Evolutionary conservation across 2,888 invertebrate species (phyloP), one percentile per base, ranked within the genome.

Genomic region (Eledona agricola): DNA sequence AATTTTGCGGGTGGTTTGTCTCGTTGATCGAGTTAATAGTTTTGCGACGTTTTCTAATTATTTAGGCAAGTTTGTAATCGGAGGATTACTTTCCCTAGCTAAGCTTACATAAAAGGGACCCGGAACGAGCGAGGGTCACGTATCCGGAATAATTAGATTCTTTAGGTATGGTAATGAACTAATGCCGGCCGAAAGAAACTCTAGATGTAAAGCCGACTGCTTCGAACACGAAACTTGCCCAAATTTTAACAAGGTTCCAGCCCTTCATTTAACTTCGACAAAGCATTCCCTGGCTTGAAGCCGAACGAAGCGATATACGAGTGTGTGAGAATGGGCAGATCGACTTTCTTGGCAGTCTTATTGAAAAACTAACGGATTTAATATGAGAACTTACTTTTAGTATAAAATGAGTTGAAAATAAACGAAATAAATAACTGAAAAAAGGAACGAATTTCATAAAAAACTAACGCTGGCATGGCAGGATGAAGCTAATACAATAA

Each of bases 121-220:
- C 29, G 11, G 42, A 40, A 40, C 28, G 45, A 35, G 35, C 35
- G 13, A 46, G 47, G 35, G 35, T 35, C 35, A 47, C 47, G 47
- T 35, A 31, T 11, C 23, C 31, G 31, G 28, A 32, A 32, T 47
- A 47, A 47, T 47, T 35, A 37, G 47, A 35, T 37, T 38, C 49
- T 49, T 49, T 29, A 49, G 49, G 15, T 49, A 49, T 49, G 49
- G 40, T 49, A 49, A 49, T 40, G 49, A 40, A 29, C 35, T 19
- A 37, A 37, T 47, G 34, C 28, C 26, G 15, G 20, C 34, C 28
- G 26, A 11, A 38, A 38, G 38, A 38, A 37, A 32, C 32, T 6
- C 9, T 6, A 32, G 19, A 17, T 10, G 19, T 9, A 32, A 32
- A 17, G 9, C 4, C 17, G 5, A 16, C 9, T 7, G 26, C 3